These are phyloP conservation scores for Brachionus paranguensis DNA, from an alignment of 1,140 invertebrate genomes.

Conservation along the genomic window DNA sequence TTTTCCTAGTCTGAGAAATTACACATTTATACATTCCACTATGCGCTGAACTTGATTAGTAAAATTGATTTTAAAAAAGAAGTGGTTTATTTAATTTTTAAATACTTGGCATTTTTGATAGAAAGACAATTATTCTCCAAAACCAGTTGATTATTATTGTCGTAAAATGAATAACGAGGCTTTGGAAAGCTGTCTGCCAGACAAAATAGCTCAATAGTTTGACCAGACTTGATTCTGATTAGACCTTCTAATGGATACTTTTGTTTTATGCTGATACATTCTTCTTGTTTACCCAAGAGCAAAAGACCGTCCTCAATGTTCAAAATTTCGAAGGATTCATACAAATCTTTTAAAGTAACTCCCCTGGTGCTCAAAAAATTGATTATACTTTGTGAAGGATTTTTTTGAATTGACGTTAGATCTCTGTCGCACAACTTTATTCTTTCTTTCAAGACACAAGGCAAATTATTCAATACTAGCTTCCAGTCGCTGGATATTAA, in stretches of 20 bases:
- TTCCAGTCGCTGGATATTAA: not conserved
- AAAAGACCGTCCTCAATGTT: constrained; percentile 9
- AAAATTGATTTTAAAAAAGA: not conserved
- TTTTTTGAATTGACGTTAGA: not conserved
- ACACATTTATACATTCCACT: constrained; percentile 27
- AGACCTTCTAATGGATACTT: not conserved
- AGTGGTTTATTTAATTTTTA: not conserved
- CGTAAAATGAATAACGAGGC: not conserved
- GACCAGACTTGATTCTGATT: not conserved
- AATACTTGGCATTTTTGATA: constrained; percentile 14
- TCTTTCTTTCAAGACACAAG: not conserved
- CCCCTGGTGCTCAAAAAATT: not conserved
- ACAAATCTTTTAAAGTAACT: constrained; percentile 3
- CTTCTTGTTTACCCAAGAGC: not conserved
- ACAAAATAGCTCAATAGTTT: not conserved
- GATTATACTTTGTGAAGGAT: not conserved
- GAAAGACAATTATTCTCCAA: not conserved
- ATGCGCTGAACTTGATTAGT: not conserved
- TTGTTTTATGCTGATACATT: not conserved
- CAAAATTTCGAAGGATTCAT: not conserved
- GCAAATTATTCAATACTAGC: not conserved
- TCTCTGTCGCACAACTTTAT: not conserved
- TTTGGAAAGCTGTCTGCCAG: constrained; percentile 7
- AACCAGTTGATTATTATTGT: constrained; percentile 6
- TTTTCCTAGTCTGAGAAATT: not conserved